A percentile compares a stretch with the other conserved stretches of the same genome.
These are phyloP conservation scores for Theristus sp. DNA, from an alignment of 2,888 invertebrate genomes.

Conservation along the genomic window DNA sequence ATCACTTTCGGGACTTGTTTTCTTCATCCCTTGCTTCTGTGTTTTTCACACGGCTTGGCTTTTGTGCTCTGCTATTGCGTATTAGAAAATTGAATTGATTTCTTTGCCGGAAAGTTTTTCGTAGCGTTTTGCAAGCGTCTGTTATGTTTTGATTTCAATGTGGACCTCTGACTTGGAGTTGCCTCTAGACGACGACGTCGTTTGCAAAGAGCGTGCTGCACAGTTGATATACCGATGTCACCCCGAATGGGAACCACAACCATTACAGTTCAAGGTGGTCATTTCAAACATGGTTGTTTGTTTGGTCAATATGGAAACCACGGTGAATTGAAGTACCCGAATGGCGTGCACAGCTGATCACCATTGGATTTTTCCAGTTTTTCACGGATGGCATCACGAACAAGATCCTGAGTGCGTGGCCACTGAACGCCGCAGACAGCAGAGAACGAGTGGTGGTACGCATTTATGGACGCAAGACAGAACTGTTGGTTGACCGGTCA, in stretches of 20 bases:
- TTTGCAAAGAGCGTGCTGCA: not conserved
- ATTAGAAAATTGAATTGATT: too few species aligned
- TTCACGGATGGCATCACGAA: slow-evolving; percentile 27
- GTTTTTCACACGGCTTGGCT: too few species aligned
- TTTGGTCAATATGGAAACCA: too few species aligned
- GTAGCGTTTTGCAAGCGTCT: too few species aligned
- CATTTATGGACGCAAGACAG: slow-evolving; percentile 26
- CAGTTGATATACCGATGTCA: not conserved
- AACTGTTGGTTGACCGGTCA: slow-evolving; percentile 24
- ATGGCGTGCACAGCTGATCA: too few species aligned
- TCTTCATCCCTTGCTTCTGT: too few species aligned
- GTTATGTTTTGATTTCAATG: too few species aligned
- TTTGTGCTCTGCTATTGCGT: too few species aligned
- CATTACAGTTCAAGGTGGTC: not conserved
- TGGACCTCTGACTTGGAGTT: too few species aligned
- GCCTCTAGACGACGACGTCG: not conserved
- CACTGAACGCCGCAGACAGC: slow-evolving; percentile 8
- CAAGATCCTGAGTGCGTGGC: slow-evolving; percentile 18
- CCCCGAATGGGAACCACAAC: not conserved
- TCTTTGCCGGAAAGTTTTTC: too few species aligned
- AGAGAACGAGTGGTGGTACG: slow-evolving; percentile 20
- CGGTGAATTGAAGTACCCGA: too few species aligned
- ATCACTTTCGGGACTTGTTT: too few species aligned
- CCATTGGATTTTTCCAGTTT: slow-evolving; percentile 10
- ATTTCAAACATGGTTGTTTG: not conserved